These are phyloP conservation scores for Tonatia bakeri DNA, from an alignment of 2,113 vertebrate genomes.

Conservation along the genomic window DNA sequence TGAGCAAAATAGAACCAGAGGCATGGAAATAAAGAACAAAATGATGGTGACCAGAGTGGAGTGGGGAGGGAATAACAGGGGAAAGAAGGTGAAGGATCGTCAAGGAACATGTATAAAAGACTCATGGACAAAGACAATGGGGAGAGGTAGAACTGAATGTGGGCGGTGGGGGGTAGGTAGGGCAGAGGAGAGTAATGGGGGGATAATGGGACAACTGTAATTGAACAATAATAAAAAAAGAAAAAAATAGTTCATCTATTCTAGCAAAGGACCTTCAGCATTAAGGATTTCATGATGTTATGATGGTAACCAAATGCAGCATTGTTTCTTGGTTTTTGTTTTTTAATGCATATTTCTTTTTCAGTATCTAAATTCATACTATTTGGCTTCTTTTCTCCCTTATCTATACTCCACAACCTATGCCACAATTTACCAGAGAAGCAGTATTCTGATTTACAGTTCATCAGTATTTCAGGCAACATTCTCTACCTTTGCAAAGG, in stretches of 20 bases:
- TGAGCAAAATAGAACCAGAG: no score
- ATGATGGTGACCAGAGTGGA: no score
- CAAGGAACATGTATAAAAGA: no score
- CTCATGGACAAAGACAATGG: no score
- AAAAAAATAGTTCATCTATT: background rate
- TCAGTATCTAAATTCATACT: background rate
- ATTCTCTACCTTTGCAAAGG: conserved; percentile 46
- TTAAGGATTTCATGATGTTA: background rate
- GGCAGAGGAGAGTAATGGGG: no score
- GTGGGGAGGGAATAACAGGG: no score
- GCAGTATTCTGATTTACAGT: background rate
- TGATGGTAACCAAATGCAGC: background rate
- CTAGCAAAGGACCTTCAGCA: background rate
- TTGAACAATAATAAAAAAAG: no score
- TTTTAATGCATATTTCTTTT: background rate
- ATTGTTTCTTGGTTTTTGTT: background rate
- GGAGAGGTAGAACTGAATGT: no score
- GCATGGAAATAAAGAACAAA: no score
- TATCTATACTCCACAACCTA: background rate
- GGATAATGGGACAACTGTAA: no score
- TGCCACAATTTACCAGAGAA: conserved; percentile 16
- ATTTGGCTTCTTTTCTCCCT: background rate
- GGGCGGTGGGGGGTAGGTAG: no score
- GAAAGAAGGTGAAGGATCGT: no score
- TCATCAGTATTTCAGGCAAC: conserved; percentile 59